Percentiles rank a stretch among this genome's conserved stretches.
phyloP scores from a whole-genome alignment of 2,888 invertebrate genomes.

The Galeopsomyia nigrocyanea region DNA sequence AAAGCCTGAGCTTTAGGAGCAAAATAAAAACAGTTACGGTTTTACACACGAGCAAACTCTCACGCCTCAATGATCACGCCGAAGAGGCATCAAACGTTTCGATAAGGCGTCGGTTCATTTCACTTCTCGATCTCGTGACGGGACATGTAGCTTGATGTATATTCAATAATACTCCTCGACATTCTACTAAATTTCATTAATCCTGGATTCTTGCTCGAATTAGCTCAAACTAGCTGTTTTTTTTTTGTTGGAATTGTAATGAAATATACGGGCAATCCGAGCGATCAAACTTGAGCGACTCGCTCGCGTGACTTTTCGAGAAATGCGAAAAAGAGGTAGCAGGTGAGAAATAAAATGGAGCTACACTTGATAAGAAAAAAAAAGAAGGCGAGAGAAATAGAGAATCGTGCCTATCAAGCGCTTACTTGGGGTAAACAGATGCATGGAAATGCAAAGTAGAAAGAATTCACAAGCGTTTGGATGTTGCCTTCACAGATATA shows the following conservation, averaged over 20 bases:
- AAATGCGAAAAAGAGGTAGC: not conserved
- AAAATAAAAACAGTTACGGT: constrained; percentile 42
- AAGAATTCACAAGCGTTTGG: constrained; percentile 24
- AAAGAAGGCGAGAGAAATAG: constrained; percentile 7
- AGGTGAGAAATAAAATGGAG: not conserved
- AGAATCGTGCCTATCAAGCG: constrained; percentile 21
- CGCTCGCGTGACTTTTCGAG: too few relatives aligned
- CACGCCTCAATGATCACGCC: constrained; percentile 8
- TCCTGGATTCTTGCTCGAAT: too few relatives aligned
- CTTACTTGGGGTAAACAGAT: constrained; percentile 30
- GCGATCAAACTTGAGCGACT: too few relatives aligned
- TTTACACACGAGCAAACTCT: constrained; percentile 33
- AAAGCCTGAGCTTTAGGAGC: constrained; percentile 35
- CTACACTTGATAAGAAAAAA: too few relatives aligned
- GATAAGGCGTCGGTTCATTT: too few relatives aligned
- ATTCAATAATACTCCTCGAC: too few relatives aligned
- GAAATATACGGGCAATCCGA: too few relatives aligned
- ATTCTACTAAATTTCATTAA: too few relatives aligned
- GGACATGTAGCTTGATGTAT: too few relatives aligned
- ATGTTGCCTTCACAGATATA: too few relatives aligned
- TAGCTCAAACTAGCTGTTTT: constrained; percentile 11
- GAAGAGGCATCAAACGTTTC: constrained; percentile 23
- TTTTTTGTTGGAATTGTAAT: too few relatives aligned
- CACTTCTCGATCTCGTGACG: too few relatives aligned
- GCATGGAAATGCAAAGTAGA: constrained; percentile 43